phyloP scores from a whole-genome alignment of 1,140 invertebrate species.

The Orius insidiosus region DNA sequence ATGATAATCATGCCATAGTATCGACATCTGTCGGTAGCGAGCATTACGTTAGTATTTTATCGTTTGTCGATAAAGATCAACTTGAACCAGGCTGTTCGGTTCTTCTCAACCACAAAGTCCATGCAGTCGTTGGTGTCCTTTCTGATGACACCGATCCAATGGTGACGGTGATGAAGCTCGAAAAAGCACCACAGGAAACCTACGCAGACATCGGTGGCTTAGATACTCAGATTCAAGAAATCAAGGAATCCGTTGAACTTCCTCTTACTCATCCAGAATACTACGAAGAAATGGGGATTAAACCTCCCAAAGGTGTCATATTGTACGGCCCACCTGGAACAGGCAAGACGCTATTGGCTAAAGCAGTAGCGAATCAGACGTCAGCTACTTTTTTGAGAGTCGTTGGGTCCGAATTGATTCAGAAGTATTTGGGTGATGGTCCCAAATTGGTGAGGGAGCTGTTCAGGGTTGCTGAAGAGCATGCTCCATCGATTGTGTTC shows the following conservation, averaged over 20 bases:
- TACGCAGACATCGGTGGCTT: conserved; percentile 98
- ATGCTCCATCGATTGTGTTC: conserved; percentile 98
- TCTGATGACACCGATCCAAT: conserved; percentile 99
- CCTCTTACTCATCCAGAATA: conserved; percentile 99
- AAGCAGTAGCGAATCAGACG: conserved; percentile 99
- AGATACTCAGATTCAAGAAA: conserved; percentile 99
- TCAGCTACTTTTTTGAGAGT: conserved; percentile 97
- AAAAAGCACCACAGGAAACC: conserved; percentile 98
- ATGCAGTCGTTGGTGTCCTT: conserved; percentile 96
- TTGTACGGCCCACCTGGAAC: conserved; percentile 96
- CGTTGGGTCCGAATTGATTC: conserved; percentile 96
- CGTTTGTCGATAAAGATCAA: conserved; percentile 99
- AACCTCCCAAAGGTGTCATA: conserved; percentile 98
- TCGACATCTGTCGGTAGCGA: conserved; percentile 98
- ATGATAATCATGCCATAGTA: conserved; percentile 99
- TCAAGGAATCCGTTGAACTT: conserved; percentile 97
- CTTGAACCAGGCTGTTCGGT: conserved; percentile 98
- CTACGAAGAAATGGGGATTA: conserved; percentile 99
- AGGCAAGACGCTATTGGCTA: conserved; percentile 94
- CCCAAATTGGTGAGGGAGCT: conserved; percentile 95
- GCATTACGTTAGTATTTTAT: conserved; percentile 98
- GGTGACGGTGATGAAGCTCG: conserved; percentile 99
- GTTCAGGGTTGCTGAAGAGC: conserved; percentile 96
- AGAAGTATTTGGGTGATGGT: conserved; percentile 98
- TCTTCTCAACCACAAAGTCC: conserved; percentile 90